These are phyloP conservation scores for Varanus komodoensis DNA, from an alignment of 2,113 vertebrate genomes.

Conservation along the genomic window DNA sequence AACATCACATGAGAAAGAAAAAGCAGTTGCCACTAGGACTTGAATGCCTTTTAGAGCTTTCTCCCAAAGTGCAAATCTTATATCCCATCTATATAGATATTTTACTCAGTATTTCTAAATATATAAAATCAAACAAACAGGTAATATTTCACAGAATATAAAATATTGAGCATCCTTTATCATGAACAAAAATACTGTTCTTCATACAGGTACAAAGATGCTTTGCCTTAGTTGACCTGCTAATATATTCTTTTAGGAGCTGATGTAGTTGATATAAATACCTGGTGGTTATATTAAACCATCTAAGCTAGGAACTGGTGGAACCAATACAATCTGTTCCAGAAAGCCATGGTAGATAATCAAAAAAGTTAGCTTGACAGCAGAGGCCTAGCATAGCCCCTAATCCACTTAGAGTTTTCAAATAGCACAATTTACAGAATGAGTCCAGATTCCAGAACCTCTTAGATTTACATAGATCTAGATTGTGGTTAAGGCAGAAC, in stretches of 20 bases:
- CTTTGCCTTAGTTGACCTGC: neutral
- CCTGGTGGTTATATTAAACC: neutral
- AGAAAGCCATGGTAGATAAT: neutral
- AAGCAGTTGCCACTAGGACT: neutral
- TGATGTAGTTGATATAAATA: neutral
- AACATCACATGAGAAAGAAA: slow-evolving; percentile 1
- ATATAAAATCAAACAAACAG: neutral
- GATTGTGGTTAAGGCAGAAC: neutral
- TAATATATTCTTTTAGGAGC: neutral
- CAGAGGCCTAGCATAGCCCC: too few species aligned
- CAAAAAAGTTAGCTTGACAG: neutral
- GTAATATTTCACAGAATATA: neutral
- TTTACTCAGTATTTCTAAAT: neutral
- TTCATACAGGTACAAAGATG: neutral
- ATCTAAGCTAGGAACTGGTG: neutral
- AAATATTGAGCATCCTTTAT: neutral
- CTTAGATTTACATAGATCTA: neutral
- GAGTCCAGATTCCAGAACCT: neutral
- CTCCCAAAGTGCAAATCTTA: neutral
- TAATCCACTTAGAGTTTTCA: too few species aligned
- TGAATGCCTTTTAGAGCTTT: neutral
- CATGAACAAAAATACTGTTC: too few species aligned
- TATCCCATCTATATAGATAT: neutral
- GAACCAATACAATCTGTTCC: neutral
- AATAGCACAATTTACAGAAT: neutral